Evolutionary conservation across 2,113 vertebrate species (phyloP), one percentile per base, ranked within the genome.

Genomic region (Spea multiplicata): DNA sequence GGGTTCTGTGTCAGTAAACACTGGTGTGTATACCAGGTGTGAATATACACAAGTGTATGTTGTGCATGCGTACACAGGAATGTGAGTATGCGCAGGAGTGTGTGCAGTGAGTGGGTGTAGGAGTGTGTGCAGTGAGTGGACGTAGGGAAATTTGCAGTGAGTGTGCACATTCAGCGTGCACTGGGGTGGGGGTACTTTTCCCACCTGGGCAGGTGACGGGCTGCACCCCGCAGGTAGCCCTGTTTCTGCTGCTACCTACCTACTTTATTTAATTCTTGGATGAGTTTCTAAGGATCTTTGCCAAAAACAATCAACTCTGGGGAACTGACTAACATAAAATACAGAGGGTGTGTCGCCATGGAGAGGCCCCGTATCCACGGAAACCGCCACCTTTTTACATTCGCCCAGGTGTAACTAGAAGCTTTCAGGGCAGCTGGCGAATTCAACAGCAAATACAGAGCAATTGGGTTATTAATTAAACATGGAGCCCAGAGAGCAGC

Each of bases 301-400:
- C 89, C 90, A 92, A 89, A 91, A 90, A 88, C 91, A 91, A 89
- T 88, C 80, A 85, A 86, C 90, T 90, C 86, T 73, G 83, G 90
- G 88, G 89, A 89, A 86, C 85, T 86, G 88, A 89, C 88, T 91
- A 89, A 89, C 86, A 92, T 88, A 91, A 85, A 88, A 91, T 91
- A 84, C 87, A 91, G 89, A 93, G 90, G 93, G 92, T 81, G 93
- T 92, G 91, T 87, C 88, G 0, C 83, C 80, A 65, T 6, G 77
- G 85, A 45, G 67, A 89, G 89, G 81, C 83, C 13, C 48, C 78
- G 85, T 86, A 90, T 85, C 91, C 88, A 91, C 88, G 89, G 91
- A 90, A 93, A 92, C 92, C 87, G 82, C 83, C 87, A 88, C 88
- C 88, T 89, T 89, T 83, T 78, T 85, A 76, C 74, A 76, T 90